Conservation (phyloP, 2,113 vertebrate genomes). For the Gymnocephalus cernua region DNA sequence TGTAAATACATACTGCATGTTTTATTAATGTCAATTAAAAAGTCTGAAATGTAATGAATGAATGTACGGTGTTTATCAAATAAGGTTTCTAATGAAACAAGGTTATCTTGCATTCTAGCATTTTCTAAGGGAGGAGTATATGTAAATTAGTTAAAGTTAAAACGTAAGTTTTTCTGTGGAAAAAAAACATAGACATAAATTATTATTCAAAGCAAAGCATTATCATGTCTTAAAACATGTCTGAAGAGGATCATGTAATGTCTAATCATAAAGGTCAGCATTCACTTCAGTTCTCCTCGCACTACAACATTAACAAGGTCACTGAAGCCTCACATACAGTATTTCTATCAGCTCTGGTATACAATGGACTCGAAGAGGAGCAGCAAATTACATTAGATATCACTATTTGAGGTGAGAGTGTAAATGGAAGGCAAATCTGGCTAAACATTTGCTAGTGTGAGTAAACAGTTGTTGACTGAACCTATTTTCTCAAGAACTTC, state of each 20-base stretch:
- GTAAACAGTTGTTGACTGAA: background rate
- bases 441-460: background rate
- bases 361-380: too few relatives aligned
- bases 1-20: background rate
- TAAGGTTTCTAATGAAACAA: background rate
- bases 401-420: background rate
- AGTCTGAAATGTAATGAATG: background rate
- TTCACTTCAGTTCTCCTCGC: background rate
- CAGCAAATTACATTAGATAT: background rate
- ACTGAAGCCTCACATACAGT: background rate
- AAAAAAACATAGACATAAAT: background rate
- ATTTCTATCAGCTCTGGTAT: slow-evolving; percentile 5
- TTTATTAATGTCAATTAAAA: background rate
- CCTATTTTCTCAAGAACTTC: background rate
- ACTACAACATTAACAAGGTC: background rate
- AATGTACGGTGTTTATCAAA: background rate
- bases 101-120: background rate
- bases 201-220: background rate
- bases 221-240: background rate
- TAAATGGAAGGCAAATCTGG: background rate
- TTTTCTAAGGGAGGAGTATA: background rate
- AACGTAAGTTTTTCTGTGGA: background rate
- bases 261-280: background rate
- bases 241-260: background rate
- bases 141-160: background rate